Base-by-base conservation (phyloP, 2,797 vertebrate species). In the Vultur gryphus region DNA sequence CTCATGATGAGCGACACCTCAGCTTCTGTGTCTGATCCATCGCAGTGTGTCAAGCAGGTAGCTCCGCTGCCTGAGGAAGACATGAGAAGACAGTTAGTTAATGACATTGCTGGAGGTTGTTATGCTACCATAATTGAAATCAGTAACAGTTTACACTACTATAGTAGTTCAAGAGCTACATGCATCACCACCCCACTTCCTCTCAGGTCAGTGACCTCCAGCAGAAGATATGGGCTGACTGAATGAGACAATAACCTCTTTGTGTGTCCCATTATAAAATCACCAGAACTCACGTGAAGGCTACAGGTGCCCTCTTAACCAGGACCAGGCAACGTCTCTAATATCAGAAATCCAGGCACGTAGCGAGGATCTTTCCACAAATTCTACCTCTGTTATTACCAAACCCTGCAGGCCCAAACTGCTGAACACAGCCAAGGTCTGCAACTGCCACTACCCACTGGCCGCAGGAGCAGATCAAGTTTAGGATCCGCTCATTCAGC, bases 41-140 rank as follows among this genome's bases (percentile, higher is more conserved):
- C 99, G 13, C 99, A 99, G 66, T 99, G 99, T 16, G 99, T 99
- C 90, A 99, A 94, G 94, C 99, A 99, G 59, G 98, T 99, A 5
- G 99, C 99, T 95, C 99, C 99, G 18, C 98, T 99, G 96, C 99
- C 99, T 99, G 96, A 39, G 52, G 85, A 62, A n/a, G 58, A 88
- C 58, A 77, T 4, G 25, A 72, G 23, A 72, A 23, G 61, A 85
- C 24, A 37, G 72, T 52, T 6, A 57, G 28, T 55, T n/a, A 79
- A 28, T 0, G 8, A 28, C 43, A 9, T 1, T 9, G 13, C 6
- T 11, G 13, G 46, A 13, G 77, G 39, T 25, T 7, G 20, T 4
- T 35, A 13, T 1, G 0, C 39, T 29, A 9, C 6, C 5, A 1
- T 7, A 37, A 64, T 0, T 29, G 21, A 73, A 44, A 62, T 16